Evolutionary conservation across 2,113 vertebrate species (phyloP), one percentile per base, ranked within the genome.

Genomic region (Rhabdornis inornatus): DNA sequence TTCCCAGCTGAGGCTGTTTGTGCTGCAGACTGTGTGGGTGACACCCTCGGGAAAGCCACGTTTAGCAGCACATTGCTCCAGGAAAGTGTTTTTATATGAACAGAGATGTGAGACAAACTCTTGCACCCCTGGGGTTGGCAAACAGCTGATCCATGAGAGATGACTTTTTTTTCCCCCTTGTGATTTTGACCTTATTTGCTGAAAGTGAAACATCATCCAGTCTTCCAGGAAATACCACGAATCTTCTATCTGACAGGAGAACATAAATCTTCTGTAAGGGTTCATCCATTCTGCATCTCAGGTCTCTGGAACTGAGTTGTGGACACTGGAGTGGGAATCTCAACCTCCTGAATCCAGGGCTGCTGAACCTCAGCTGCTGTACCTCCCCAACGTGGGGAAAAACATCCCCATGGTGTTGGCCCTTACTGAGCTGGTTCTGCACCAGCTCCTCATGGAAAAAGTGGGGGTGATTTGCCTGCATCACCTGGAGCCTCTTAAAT

Each of bases 171-270:
- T 3, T 0, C 1, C 27, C 16, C 31, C 8, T 27, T 74, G 21
- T 50, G 72, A 40, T 91, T 88, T 92, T 92, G 80, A 86, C 86
- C 88, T 96, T 95, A 93, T 93, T 92, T 92, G 59, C 42, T 88
- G 64, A 90, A 94, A 90, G 81, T 27, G 63, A 71, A 90, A 74
- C 83, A 63, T 65, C 85, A 83, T 28, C 56, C 50, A 70, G 59
- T 47, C 83, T 66, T 77, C 76, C 94, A 93, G 86, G 83, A 95
- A 86, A 86, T 70, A 28, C 47, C 18, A 37, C 7, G 1, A 11
- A 35, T 61, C 86, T 88, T 92, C 3, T 0, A 15, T 81, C 33
- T n/a, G 83, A 89, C 21, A 18, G 0, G 42, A 83, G 42, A 74
- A 59, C 45, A 56, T 72, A 45, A 70, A 90, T 63, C 79, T 88